Conservation (phyloP, 1,140 invertebrate species). For the Ceratitis capitata region DNA sequence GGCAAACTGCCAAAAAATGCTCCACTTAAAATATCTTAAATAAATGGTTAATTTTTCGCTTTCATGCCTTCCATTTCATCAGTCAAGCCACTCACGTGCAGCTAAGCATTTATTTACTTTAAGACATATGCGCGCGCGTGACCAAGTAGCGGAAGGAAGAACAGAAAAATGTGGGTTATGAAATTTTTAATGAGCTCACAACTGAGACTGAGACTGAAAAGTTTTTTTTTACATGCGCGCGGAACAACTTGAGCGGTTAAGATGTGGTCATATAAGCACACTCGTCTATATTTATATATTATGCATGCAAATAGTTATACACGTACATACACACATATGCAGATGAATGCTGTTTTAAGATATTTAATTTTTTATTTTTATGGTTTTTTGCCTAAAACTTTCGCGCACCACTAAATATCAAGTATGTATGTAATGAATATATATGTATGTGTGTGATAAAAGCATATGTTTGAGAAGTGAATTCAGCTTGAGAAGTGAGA, state of each 20-base stretch:
- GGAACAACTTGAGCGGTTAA: not conserved
- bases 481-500: no score
- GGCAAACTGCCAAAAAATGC: no score
- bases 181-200: slow-evolving; percentile 4
- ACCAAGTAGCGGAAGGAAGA: slow-evolving; percentile 18
- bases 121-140: not conserved
- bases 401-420: not conserved
- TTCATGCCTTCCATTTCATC: no score
- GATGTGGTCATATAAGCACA: not conserved
- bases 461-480: no score
- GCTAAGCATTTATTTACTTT: not conserved
- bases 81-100: not conserved
- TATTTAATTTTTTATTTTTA: no score
- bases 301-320: not conserved
- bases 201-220: not conserved
- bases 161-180: not conserved
- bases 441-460: not conserved
- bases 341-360: not conserved
- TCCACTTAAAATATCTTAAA: not conserved
- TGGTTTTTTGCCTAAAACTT: no score
- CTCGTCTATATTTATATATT: not conserved
- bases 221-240: not conserved
- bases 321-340: not conserved
- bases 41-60: no score
- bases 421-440: not conserved